Evolutionary conservation across 2,797 vertebrate genomes (phyloP).

Genomic region (Acipenser transmontanus): DNA sequence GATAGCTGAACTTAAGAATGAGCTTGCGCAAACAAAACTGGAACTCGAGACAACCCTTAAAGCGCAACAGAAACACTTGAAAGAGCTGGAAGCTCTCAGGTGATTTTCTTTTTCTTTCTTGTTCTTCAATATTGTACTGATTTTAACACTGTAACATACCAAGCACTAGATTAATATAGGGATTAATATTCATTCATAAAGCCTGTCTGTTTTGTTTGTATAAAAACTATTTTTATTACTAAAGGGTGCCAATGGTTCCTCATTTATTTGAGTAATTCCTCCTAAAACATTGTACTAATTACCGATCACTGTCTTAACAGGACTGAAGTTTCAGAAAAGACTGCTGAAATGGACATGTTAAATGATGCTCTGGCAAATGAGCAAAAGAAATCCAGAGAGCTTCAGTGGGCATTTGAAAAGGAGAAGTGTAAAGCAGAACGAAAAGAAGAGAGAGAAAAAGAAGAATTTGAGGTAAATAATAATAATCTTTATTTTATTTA

Average conservation of each 20-base stretch:
- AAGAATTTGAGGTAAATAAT: conserved; percentile 78
- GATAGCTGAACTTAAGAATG: conserved; percentile 68
- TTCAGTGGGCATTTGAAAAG: conserved; percentile 85
- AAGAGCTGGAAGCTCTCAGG: conserved; percentile 85
- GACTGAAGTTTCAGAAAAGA: conserved; percentile 75
- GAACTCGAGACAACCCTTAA: conserved; percentile 82
- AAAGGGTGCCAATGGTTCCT: too few relatives aligned
- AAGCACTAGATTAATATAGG: too few relatives aligned
- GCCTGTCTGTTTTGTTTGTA: too few relatives aligned
- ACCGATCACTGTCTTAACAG: conserved; percentile 45
- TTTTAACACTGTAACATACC: too few relatives aligned
- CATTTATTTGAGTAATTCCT: too few relatives aligned
- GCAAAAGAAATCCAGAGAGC: conserved; percentile 74
- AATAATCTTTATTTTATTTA: conserved; percentile 14
- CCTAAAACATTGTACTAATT: too few relatives aligned
- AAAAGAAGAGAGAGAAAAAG: conserved; percentile 65
- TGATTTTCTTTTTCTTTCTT: too few relatives aligned
- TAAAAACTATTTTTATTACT: too few relatives aligned
- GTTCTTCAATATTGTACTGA: too few relatives aligned
- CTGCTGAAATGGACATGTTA: conserved; percentile 67
- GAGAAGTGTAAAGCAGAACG: conserved; percentile 67
- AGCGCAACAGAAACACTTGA: conserved; percentile 83
- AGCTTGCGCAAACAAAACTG: conserved; percentile 78
- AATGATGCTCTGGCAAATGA: conserved; percentile 74
- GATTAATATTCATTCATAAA: too few relatives aligned